phyloP scores from a whole-genome alignment of 2,888 invertebrate genomes.

The Lepidochrysops patricia region DNA sequence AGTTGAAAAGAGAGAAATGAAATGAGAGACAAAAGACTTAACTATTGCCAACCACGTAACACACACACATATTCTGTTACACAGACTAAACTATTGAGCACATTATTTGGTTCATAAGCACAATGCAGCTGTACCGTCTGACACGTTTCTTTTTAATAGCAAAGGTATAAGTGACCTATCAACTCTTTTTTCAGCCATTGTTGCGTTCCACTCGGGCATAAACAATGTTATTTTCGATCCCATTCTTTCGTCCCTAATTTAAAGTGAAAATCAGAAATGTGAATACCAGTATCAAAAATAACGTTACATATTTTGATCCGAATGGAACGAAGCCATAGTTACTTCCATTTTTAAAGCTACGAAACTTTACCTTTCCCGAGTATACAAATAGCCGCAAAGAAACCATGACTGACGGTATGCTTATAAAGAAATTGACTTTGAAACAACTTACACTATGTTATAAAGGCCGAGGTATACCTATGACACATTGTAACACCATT shows the following conservation, averaged over 20 bases:
- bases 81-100: constrained; percentile 31
- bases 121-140: constrained; percentile 20
- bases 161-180: no score
- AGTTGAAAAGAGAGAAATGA: background rate
- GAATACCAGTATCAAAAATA: no score
- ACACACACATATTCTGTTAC: constrained; percentile 18
- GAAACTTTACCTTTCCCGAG: no score
- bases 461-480: background rate
- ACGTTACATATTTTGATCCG: no score
- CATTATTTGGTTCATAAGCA: constrained; percentile 28
- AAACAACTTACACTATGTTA: constrained; percentile 6
- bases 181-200: no score
- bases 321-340: no score
- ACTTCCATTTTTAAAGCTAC: background rate
- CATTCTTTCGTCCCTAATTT: no score
- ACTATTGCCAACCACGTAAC: background rate
- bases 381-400: background rate
- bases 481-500: background rate
- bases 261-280: no score
- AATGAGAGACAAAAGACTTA: background rate
- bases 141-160: background rate
- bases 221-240: no score
- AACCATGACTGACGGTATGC: background rate
- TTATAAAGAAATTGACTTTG: constrained; percentile 6
- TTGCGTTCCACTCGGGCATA: no score